Conservation (phyloP, 1,140 invertebrate species). For the Phthorimaea operculella region DNA sequence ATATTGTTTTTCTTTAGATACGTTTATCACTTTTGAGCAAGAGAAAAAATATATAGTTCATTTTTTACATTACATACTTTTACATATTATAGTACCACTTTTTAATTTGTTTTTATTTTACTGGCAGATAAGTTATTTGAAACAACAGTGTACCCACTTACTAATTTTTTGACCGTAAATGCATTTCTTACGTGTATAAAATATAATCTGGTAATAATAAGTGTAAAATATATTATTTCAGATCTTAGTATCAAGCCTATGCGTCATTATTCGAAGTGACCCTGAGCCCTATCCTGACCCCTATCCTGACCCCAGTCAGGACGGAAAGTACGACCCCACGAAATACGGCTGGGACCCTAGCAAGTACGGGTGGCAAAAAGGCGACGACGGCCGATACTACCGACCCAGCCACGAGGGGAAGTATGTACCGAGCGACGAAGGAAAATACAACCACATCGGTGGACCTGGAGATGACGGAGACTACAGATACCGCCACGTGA, state of each 20-base stretch:
- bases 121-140: no score
- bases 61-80: no score
- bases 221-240: conserved; percentile 1
- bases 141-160: no score
- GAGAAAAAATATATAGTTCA: no score
- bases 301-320: conserved; percentile 13
- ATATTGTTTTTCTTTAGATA: no score
- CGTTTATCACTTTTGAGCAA: no score
- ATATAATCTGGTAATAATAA: no score
- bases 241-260: conserved; percentile 27
- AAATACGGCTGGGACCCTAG: conserved; percentile 20
- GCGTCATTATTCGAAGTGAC: conserved; percentile 9
- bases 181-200: no score
- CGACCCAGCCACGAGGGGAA: conserved; percentile 54
- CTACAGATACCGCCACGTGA: conserved; percentile 60
- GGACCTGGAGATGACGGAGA: conserved; percentile 58
- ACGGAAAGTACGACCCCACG: conserved; percentile 48
- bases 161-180: no score
- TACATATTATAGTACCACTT: no score
- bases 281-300: no score
- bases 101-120: no score
- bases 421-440: conserved; percentile 66
- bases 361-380: conserved; percentile 4
- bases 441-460: conserved; percentile 63
- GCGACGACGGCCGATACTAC: conserved; percentile 53